Percentiles rank a stretch among this genome's conserved stretches.
Conservation (phyloP, 2,888 invertebrate genomes). For the Nephrotoma appendiculata region DNA sequence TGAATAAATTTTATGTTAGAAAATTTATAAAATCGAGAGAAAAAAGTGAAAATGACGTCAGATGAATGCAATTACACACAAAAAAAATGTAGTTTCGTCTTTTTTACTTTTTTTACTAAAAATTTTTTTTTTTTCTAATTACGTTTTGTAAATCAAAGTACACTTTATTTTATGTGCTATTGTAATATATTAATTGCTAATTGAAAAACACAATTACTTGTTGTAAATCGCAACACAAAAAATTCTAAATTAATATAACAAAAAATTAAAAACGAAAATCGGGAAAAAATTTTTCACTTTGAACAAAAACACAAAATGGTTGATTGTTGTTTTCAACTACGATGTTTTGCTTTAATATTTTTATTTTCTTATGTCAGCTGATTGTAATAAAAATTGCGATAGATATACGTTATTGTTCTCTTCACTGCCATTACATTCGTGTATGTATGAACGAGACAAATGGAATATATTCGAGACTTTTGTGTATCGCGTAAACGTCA, state of each 20-base stretch:
- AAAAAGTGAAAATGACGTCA: conserved; percentile 1
- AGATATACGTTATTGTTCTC: not conserved
- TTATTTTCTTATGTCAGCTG: not conserved
- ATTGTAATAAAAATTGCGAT: not conserved
- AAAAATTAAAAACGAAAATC: not conserved
- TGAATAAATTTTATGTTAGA: not conserved
- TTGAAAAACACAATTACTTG: not conserved
- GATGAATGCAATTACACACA: not conserved
- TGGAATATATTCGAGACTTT: not conserved
- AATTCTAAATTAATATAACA: not conserved
- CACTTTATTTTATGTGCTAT: not conserved
- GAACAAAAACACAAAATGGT: not conserved
- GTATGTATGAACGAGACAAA: not conserved
- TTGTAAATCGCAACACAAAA: not conserved
- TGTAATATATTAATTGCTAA: not conserved
- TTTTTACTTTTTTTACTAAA: not conserved
- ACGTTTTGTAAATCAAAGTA: not conserved
- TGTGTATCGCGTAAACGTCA: not conserved
- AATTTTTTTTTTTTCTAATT: not conserved
- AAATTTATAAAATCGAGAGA: not conserved
- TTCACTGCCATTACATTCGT: not conserved
- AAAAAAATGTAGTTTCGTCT: not conserved
- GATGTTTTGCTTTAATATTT: not conserved
- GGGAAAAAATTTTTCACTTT: not conserved
- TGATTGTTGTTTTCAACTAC: not conserved